Evolutionary conservation across 2,888 invertebrate species (phyloP).

Genomic region (Carabus problematicus): DNA sequence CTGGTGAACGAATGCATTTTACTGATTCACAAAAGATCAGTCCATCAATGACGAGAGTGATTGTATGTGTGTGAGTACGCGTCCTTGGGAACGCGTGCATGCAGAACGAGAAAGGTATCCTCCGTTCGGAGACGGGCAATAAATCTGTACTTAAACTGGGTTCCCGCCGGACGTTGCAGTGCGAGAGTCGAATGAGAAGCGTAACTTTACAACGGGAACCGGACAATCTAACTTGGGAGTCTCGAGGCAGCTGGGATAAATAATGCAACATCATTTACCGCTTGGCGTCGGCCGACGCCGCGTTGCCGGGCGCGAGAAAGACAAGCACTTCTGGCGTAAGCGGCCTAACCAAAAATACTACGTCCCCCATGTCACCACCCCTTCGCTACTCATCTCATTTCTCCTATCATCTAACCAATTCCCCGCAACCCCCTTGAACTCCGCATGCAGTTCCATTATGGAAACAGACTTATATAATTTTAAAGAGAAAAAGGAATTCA

Average conservation of each 20-base stretch:
- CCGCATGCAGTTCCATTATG: no score
- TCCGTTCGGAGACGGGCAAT: slow-evolving; percentile 18
- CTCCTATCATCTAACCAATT: no score
- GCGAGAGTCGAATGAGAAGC: slow-evolving; percentile 16
- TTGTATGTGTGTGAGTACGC: no score
- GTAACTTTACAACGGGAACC: slow-evolving; percentile 38
- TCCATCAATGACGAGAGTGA: no score
- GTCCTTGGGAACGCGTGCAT: background rate
- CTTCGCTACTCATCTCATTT: background rate
- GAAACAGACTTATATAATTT: background rate
- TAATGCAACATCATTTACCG: slow-evolving; percentile 41
- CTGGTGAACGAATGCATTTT: no score
- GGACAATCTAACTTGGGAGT: slow-evolving; percentile 39
- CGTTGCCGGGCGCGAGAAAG: slow-evolving; percentile 12
- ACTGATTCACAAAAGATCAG: no score
- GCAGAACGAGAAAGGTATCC: slow-evolving; percentile 11
- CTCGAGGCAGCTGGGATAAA: slow-evolving; percentile 36
- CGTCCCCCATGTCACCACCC: background rate
- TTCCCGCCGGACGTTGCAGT: slow-evolving; percentile 28
- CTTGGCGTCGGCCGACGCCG: slow-evolving; percentile 21
- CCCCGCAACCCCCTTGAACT: no score
- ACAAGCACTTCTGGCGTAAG: slow-evolving; percentile 19
- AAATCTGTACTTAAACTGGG: slow-evolving; percentile 38
- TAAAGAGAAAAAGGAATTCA: background rate
- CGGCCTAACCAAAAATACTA: slow-evolving; percentile 17